Percentiles rank a stretch among this genome's conserved stretches.
Conservation (phyloP, 1,140 invertebrate species). For the Sitophilus oryzae region DNA sequence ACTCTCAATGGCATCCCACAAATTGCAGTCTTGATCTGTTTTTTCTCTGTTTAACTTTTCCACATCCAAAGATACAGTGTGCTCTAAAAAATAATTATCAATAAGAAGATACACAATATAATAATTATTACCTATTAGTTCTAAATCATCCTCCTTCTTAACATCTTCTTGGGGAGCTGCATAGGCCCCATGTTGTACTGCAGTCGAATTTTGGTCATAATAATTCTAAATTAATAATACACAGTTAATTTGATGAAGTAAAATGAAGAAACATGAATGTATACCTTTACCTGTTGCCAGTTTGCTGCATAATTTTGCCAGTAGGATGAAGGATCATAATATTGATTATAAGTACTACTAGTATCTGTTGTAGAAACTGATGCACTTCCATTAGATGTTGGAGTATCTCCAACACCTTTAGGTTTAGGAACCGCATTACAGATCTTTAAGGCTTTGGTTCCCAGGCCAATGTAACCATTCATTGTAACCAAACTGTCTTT, state of each 20-base stretch:
- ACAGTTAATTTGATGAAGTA: neutral
- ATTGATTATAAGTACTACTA: slow-evolving; percentile 54
- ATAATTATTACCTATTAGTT: slow-evolving; percentile 51
- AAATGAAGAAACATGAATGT: neutral
- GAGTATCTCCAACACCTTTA: slow-evolving; percentile 44
- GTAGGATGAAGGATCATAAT: slow-evolving; percentile 66
- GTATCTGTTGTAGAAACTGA: slow-evolving; percentile 37
- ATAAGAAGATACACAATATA: slow-evolving; percentile 5
- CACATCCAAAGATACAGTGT: slow-evolving; percentile 63
- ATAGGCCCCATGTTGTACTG: slow-evolving; percentile 12
- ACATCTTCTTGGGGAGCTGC: slow-evolving; percentile 26
- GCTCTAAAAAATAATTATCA: slow-evolving; percentile 53
- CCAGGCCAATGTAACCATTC: slow-evolving; percentile 79
- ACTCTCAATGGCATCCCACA: slow-evolving; percentile 76
- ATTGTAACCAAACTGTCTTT: slow-evolving; percentile 84
- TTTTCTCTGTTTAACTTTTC: slow-evolving; percentile 69
- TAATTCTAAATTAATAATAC: slow-evolving; percentile 38
- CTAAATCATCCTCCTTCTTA: slow-evolving; percentile 51
- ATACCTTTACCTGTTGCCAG: slow-evolving; percentile 44
- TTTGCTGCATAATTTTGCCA: slow-evolving; percentile 64
- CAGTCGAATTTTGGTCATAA: slow-evolving; percentile 44
- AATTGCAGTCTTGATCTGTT: slow-evolving; percentile 63
- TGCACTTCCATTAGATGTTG: slow-evolving; percentile 33
- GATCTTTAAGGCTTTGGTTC: slow-evolving; percentile 82
- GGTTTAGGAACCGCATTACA: slow-evolving; percentile 85